Evolutionary conservation across 2,888 invertebrate genomes (phyloP), one percentile per base, ranked within the genome.

Genomic region (Zaprionus obscuricornis): DNA sequence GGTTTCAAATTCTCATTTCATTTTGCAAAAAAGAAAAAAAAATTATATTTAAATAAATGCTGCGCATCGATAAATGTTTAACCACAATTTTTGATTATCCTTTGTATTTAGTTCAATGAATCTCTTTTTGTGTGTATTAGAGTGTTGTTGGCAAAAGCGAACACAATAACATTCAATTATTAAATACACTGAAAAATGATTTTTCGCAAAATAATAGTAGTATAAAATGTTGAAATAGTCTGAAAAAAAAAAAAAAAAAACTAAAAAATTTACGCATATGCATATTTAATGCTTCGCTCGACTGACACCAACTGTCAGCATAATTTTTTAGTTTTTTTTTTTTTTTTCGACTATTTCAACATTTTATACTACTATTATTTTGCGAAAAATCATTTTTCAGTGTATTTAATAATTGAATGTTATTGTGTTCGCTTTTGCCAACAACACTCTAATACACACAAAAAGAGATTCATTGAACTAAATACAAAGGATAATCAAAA

Each of bases 271-370:
- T 76, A 68, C 56, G 71, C 66, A 76, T 65, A 84, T 85, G 84
- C 66, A 77, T 79, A 67, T 84, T 81, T 76, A 81, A 74, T 76
- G 72, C 74, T 71, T 51, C 68, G 78, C 82, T 74, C 70, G 60
- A 79, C 69, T 76, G 81, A 76, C 86, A 85, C 63, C 76, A 64
- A 81, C 81, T 81, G 86, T 84, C 81, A 84, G 69, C 86, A 81
- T 85, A 76, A 79, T 79, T 85, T 85, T 68, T 56, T 45, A 43
- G 47, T 52, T 59, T 55, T 54, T 68, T 67, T 74, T 11, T 33
- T 24, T 39, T 51, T 50, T 54, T 66, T 33, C 27, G n/a, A n/a
- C n/a, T n/a, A n/a, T n/a, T n/a, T n/a, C 52, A 24, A 50, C 49
- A 59, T 65, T 29, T 40, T 33, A 37, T 26, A 8, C 7, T 22